Conservation (phyloP, 2,113 vertebrate species). For the Myotis brandtii region DNA sequence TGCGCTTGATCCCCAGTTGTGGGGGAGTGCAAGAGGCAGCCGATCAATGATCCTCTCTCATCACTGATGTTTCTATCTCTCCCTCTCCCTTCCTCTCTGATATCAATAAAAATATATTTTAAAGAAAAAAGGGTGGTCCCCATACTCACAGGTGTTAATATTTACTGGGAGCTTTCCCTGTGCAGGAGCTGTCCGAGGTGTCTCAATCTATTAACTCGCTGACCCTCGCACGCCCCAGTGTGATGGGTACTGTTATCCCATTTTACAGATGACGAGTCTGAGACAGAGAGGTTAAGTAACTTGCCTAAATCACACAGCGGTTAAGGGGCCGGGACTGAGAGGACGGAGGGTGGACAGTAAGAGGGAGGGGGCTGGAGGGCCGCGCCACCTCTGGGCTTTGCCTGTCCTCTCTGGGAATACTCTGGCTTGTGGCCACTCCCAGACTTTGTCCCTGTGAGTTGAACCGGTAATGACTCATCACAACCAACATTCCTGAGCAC, state of each 20-base stretch:
- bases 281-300: too few relatives aligned
- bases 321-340: background rate
- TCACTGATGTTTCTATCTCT: too few relatives aligned
- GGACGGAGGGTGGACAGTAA: rapidly evolving
- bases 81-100: too few relatives aligned
- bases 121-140: too few relatives aligned
- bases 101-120: too few relatives aligned
- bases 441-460: background rate
- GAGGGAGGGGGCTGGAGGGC: background rate
- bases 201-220: rapidly evolving
- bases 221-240: rapidly evolving
- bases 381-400: background rate
- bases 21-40: too few relatives aligned
- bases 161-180: rapidly evolving
- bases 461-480: rapidly evolving
- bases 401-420: background rate
- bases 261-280: too few relatives aligned
- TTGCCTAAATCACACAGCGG: too few relatives aligned
- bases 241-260: rapidly evolving
- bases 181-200: background rate
- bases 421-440: background rate
- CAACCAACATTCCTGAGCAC: background rate
- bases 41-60: too few relatives aligned
- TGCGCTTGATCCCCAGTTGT: too few relatives aligned
- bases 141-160: rapidly evolving